Percentiles rank a stretch among this genome's conserved stretches.
These are phyloP conservation scores for Peromyscus californicus DNA, from an alignment of 2,113 vertebrate genomes.

Conservation along the genomic window DNA sequence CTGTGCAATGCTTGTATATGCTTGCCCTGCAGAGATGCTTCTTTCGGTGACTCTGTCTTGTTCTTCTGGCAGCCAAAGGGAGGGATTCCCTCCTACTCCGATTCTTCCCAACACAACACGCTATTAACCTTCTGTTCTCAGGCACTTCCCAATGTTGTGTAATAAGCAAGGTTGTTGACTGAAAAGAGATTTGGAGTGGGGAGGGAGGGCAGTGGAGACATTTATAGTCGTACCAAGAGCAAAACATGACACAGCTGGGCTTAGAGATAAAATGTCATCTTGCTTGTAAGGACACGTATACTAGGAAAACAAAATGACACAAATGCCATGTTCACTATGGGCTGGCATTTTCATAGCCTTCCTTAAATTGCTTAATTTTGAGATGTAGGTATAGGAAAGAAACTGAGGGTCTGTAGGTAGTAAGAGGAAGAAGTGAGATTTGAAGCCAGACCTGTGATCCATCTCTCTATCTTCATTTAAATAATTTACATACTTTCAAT, in stretches of 20 bases:
- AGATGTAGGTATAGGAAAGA: background rate
- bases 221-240: background rate
- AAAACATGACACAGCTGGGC: background rate
- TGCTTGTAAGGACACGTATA: background rate
- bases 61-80: background rate
- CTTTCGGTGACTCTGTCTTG: background rate
- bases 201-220: background rate
- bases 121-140: background rate
- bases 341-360: background rate
- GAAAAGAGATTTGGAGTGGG: background rate
- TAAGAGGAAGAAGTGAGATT: background rate
- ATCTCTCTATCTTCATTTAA: background rate
- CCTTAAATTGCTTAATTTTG: background rate
- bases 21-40: background rate
- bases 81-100: background rate
- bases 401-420: background rate
- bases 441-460: background rate
- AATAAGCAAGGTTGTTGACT: background rate
- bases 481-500: background rate
- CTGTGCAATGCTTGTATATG: background rate
- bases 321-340: background rate
- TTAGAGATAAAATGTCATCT: conserved; percentile 14
- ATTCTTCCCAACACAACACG: background rate
- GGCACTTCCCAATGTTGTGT: background rate
- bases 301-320: background rate